phyloP scores from a whole-genome alignment of 37 sponge, comb jelly and placozoan genomes.

The Chondrilla cf. caribensis region DNA sequence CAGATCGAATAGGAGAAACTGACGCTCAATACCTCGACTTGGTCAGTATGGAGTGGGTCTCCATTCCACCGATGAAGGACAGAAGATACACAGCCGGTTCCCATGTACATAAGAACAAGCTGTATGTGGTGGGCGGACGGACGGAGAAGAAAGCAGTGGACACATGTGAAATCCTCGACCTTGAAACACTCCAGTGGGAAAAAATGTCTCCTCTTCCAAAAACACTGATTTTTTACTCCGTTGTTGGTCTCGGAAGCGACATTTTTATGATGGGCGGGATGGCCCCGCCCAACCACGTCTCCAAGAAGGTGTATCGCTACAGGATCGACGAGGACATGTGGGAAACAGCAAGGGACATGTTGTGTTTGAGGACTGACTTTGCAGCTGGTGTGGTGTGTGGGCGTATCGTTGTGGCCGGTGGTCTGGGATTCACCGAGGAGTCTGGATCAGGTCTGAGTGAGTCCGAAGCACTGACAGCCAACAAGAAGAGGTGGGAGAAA shows the following conservation, averaged over 20 bases:
- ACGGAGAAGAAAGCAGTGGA: conserved; percentile 31
- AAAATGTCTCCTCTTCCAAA: conserved; percentile 41
- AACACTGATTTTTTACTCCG: conserved; percentile 50
- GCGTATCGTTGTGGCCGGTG: conserved; percentile 50
- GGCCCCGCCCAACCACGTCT: conserved; percentile 47
- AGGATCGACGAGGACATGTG: conserved; percentile 55
- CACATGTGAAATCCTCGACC: conserved; percentile 52
- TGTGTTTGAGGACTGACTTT: conserved; percentile 47
- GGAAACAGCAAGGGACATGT: conserved; percentile 44
- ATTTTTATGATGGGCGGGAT: conserved; percentile 70
- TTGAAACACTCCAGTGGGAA: conserved; percentile 75
- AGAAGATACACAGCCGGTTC: conserved; percentile 50
- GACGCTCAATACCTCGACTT: conserved; percentile 55
- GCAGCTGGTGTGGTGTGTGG: conserved; percentile 51
- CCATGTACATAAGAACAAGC: conserved; percentile 45
- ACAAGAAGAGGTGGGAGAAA: conserved; percentile 29
- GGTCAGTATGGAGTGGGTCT: conserved; percentile 46
- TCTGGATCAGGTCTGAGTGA: conserved; percentile 9
- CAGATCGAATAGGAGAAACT: conserved; percentile 5
- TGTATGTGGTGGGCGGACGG: conserved; percentile 66
- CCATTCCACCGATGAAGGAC: conserved; percentile 49
- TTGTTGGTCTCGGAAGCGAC: conserved; percentile 44
- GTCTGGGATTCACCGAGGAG: conserved; percentile 27
- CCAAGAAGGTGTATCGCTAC: conserved; percentile 61
- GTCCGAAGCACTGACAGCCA: conserved; percentile 29